A percentile compares a stretch with the other conserved stretches of the same genome.
phyloP scores from a whole-genome alignment of 2,888 invertebrate genomes.

The Dolomedes plantarius region DNA sequence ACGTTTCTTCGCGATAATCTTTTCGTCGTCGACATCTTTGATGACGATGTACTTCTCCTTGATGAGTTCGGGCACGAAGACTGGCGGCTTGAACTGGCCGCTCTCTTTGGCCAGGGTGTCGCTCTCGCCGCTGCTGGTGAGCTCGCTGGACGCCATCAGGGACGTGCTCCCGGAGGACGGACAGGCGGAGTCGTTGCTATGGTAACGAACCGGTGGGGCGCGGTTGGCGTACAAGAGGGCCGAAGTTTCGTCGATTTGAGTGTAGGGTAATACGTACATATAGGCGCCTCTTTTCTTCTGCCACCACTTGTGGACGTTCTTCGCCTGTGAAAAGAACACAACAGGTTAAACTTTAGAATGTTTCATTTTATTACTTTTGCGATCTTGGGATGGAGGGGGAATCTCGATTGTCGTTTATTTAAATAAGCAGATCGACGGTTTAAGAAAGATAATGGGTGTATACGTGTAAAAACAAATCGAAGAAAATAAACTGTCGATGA shows the following conservation, averaged over 20 bases:
- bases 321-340: conserved; percentile 23
- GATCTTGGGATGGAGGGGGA: too few relatives aligned
- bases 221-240: conserved; percentile 17
- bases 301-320: conserved; percentile 52
- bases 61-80: conserved; percentile 39
- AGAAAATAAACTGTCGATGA: too few relatives aligned
- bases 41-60: conserved; percentile 48
- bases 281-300: conserved; percentile 19
- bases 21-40: conserved; percentile 37
- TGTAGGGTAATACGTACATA: conserved; percentile 16
- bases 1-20: conserved; percentile 31
- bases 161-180: conserved; percentile 31
- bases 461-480: too few relatives aligned
- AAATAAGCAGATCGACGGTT: too few relatives aligned
- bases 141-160: conserved; percentile 41
- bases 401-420: too few relatives aligned
- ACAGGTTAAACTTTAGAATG: too few relatives aligned
- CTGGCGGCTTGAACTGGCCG: conserved; percentile 18
- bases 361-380: too few relatives aligned
- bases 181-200: conserved; percentile 47
- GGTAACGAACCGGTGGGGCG: conserved; percentile 21
- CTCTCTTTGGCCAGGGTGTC: conserved; percentile 62
- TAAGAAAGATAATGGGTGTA: too few relatives aligned
- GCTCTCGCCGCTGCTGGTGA: conserved; percentile 50
- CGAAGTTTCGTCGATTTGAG: conserved; percentile 28